phyloP scores from a whole-genome alignment of 2,113 vertebrate species.

The Erythrocercus mccallii region DNA sequence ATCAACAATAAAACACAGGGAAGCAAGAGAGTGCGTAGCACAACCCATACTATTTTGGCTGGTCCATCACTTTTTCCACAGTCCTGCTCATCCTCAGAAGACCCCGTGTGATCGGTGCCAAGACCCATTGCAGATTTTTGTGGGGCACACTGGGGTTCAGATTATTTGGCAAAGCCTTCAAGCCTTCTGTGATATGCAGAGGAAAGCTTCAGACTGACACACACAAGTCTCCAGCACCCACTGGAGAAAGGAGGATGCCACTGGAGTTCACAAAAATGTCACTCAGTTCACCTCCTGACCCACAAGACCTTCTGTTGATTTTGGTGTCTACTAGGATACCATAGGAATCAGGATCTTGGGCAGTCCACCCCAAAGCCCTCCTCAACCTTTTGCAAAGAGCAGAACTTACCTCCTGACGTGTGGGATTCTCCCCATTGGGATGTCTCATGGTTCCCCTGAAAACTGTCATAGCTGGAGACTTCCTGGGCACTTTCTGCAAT shows the following conservation, averaged over 20 bases:
- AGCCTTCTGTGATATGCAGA: not conserved
- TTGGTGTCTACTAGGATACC: not conserved
- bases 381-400: not conserved
- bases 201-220: not conserved
- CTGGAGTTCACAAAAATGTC: not conserved
- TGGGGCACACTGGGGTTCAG: not conserved
- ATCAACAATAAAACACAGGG: not conserved
- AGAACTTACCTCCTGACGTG: conserved; percentile 37
- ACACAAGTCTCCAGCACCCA: not conserved
- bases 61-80: not conserved
- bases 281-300: not conserved
- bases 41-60: not conserved
- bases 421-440: not conserved
- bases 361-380: not conserved
- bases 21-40: not conserved
- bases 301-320: not conserved
- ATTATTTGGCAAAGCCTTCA: not conserved
- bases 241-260: not conserved
- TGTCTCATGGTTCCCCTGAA: not conserved
- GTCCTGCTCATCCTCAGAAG: not conserved
- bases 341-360: not conserved
- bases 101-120: not conserved
- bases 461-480: not conserved
- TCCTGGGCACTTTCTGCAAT: not conserved
- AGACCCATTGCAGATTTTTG: not conserved